Evolutionary conservation across 2,888 invertebrate genomes (phyloP).

Genomic region (Drosophila planitibia): DNA sequence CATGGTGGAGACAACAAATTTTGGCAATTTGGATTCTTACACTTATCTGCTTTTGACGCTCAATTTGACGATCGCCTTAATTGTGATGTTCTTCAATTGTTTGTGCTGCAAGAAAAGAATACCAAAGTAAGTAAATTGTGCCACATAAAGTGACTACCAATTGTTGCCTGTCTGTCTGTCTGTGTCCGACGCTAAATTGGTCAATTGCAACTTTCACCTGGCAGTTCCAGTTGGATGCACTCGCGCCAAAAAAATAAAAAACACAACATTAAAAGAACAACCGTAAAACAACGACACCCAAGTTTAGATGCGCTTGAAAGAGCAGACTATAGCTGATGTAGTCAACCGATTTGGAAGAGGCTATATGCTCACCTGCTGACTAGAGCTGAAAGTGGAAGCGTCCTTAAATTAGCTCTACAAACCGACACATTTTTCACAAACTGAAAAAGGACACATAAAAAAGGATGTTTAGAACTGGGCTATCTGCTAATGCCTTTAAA

Average conservation of each 20-base stretch:
- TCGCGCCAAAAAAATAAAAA: slow-evolving; percentile 40
- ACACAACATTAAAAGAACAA: neutral
- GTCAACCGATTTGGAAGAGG: neutral
- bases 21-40: slow-evolving; percentile 66
- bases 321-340: neutral
- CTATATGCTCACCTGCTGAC: neutral
- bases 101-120: slow-evolving; percentile 91
- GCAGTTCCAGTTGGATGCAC: slow-evolving; percentile 71
- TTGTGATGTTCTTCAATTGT: slow-evolving; percentile 88
- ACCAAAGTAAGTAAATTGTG: slow-evolving; percentile 88
- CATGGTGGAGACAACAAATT: slow-evolving; percentile 66
- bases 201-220: slow-evolving; percentile 62
- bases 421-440: neutral
- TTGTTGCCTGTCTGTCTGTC: neutral
- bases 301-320: neutral
- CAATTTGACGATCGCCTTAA: slow-evolving; percentile 84
- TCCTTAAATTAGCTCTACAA: neutral
- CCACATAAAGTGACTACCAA: neutral
- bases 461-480: neutral
- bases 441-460: neutral
- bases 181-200: slow-evolving; percentile 1
- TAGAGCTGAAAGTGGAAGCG: neutral
- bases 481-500: neutral
- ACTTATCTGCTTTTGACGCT: slow-evolving; percentile 82
- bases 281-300: neutral